Evolutionary conservation across 2,888 invertebrate genomes (phyloP).

Genomic region (Blastobasis lacticolella): DNA sequence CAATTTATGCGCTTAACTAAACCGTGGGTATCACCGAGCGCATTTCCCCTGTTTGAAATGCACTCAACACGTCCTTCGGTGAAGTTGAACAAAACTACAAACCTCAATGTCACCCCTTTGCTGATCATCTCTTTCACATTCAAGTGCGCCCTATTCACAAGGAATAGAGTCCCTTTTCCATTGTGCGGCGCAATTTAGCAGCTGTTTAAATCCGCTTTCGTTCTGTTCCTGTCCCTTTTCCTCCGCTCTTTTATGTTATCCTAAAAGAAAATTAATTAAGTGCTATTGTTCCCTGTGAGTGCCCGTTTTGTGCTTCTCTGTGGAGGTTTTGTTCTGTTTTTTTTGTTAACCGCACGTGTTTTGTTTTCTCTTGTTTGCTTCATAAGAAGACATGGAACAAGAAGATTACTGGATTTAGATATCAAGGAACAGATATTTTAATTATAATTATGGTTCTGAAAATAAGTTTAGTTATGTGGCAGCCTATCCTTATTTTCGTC

Average conservation of each 20-base stretch:
- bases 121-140: background rate
- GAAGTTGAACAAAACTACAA: background rate
- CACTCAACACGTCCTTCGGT: slow-evolving; percentile 16
- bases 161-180: slow-evolving; percentile 14
- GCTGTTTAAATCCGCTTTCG: slow-evolving; percentile 48
- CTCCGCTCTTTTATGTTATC: slow-evolving; percentile 43
- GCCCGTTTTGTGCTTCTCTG: slow-evolving; percentile 39
- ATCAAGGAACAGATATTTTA: too few species aligned
- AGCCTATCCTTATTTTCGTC: too few species aligned
- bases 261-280: slow-evolving; percentile 65
- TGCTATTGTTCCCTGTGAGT: slow-evolving; percentile 46
- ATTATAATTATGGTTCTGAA: too few species aligned
- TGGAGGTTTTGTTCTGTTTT: slow-evolving; percentile 19
- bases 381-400: slow-evolving; percentile 1
- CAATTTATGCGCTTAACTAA: background rate
- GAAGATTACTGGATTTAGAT: background rate
- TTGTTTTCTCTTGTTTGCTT: slow-evolving; percentile 10
- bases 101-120: background rate
- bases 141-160: background rate
- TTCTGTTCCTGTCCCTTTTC: slow-evolving; percentile 44
- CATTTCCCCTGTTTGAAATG: slow-evolving; percentile 32
- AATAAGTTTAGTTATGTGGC: too few species aligned
- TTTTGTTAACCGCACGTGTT: slow-evolving; percentile 13
- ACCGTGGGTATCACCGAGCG: too few species aligned
- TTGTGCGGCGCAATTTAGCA: slow-evolving; percentile 25